These are phyloP conservation scores for Drosophila picticornis DNA, from an alignment of 2,888 invertebrate species.

Conservation along the genomic window DNA sequence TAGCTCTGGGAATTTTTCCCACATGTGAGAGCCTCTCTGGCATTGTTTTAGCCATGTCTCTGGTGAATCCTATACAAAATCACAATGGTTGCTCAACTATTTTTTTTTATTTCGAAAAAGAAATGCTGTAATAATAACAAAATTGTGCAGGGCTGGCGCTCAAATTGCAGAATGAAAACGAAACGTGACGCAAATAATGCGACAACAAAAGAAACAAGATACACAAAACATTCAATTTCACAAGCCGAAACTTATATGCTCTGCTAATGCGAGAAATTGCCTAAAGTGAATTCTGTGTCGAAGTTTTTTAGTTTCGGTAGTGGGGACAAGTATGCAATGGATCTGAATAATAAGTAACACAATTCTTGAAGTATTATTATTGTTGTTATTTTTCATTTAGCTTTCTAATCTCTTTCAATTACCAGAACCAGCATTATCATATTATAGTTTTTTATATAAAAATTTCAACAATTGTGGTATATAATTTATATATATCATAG, in stretches of 20 bases:
- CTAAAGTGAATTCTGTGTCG: neutral
- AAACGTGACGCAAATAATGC: constrained; percentile 72
- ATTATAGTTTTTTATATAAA: neutral
- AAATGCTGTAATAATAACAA: constrained; percentile 75
- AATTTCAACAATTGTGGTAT: neutral
- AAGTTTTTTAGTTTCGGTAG: neutral
- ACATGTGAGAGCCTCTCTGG: constrained; percentile 46
- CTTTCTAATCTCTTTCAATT: too few relatives aligned
- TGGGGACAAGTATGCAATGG: too few relatives aligned
- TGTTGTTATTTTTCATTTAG: too few relatives aligned
- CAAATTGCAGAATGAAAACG: constrained; percentile 70
- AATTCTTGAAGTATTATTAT: too few relatives aligned
- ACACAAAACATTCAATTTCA: neutral
- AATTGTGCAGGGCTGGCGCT: constrained; percentile 64
- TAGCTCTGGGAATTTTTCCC: constrained; percentile 63
- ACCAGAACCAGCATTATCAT: too few relatives aligned
- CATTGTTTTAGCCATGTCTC: constrained; percentile 52
- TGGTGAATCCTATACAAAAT: constrained; percentile 22
- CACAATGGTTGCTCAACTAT: constrained; percentile 66
- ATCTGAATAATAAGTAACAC: too few relatives aligned
- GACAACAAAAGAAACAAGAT: constrained; percentile 33
- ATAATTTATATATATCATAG: neutral
- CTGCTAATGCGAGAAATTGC: constrained; percentile 15
- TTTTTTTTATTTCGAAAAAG: constrained; percentile 47
- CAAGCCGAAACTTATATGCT: constrained; percentile 26